Evolutionary conservation across 2,113 vertebrate genomes (phyloP), one percentile per base, ranked within the genome.

Genomic region (Psilopogon haemacephalus): DNA sequence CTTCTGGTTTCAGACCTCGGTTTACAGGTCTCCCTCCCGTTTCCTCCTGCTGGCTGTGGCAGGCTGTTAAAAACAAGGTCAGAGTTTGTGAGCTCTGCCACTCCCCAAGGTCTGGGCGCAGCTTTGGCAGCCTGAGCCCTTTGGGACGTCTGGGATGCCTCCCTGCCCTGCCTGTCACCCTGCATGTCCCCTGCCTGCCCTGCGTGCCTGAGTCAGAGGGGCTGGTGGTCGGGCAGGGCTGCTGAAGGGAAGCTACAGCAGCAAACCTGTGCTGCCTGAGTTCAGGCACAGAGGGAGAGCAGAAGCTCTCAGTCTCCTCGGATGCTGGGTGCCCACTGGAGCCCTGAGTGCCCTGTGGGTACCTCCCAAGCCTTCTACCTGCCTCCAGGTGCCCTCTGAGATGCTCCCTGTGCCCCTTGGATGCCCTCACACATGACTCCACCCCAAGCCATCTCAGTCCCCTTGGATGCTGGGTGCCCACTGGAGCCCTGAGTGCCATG

Each of bases 221-320:
- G 38, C 38, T 40, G 38, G 38, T 40, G 38, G 38, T 40, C n/a
- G 38, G 12, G 9, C 38, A 40, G 59, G 33, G 46, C 79, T 67
- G 72, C 60, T 33, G 9, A 50, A 38, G 63, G 35, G 59, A 37
- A 68, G 28, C 4, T 56, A 55, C 72, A 20, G 1, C 1, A n/a
- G 19, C 67, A 79, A 4, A 52, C n/a, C 37, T 26, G 18, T 6
- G 30, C 84, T 35, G 70, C 38, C 72, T 8, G 0, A 0, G 0
- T 30, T 40, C 46, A 15, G 1, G 1, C 5, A 3, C 1, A 7
- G 68, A 58, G 13, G 0, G 1, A 55, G 16, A 35, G 15, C 54
- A 58, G 50, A 28, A 42, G 56, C n/a, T 78, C 30, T 62, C n/a
- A n/a, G 42, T 44, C 42, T 16, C 42, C 42, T 44, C 18, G 42